A percentile compares a stretch with the other conserved stretches of the same genome.
phyloP scores from a whole-genome alignment of 2,113 vertebrate genomes.

The Regulus satrapa region DNA sequence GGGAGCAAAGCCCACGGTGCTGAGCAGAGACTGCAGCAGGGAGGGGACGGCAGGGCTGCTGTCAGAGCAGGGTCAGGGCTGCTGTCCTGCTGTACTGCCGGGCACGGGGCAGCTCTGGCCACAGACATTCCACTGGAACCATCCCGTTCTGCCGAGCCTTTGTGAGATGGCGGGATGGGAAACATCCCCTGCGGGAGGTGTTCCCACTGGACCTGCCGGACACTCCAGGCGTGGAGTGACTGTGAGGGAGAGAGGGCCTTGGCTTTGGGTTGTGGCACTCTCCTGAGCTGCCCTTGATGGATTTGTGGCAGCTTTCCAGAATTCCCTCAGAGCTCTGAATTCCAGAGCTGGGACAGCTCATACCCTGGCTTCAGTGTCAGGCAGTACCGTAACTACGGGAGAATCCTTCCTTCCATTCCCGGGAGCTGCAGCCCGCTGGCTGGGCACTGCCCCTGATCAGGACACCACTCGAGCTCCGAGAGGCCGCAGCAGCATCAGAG shows the following conservation, averaged over 20 bases:
- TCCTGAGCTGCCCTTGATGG: not conserved
- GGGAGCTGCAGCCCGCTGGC: no score
- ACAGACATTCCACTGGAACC: not conserved
- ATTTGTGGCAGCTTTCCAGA: not conserved
- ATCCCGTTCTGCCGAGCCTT: not conserved
- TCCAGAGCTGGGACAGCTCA: not conserved
- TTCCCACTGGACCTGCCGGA: not conserved
- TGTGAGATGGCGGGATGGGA: not conserved
- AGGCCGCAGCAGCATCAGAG: no score
- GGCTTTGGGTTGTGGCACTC: not conserved
- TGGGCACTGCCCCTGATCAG: no score
- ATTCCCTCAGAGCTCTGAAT: not conserved
- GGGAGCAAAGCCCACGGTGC: not conserved
- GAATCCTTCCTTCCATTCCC: no score
- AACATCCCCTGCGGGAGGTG: not conserved
- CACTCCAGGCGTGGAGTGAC: not conserved
- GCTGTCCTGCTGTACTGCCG: no score
- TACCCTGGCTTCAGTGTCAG: no score
- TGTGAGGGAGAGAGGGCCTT: not conserved
- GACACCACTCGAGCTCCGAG: no score
- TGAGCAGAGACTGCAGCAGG: not conserved
- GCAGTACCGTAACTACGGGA: no score
- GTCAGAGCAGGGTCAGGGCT: no score
- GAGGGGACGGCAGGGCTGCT: not conserved
- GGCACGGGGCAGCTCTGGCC: no score